These are phyloP conservation scores for Aethina tumida DNA, from an alignment of 1,140 invertebrate genomes.

Conservation along the genomic window DNA sequence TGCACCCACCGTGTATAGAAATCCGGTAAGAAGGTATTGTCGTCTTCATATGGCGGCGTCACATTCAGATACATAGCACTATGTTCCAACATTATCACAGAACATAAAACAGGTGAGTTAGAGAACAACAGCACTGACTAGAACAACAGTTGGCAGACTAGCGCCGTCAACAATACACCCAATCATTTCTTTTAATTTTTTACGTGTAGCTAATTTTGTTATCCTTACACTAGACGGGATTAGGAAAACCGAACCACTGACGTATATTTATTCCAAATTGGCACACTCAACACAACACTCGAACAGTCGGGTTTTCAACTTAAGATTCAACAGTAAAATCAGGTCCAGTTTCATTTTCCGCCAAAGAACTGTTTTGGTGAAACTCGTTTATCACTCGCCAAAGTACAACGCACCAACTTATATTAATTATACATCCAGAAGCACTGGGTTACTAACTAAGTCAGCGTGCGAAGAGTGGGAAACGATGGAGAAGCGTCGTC, in stretches of 20 bases:
- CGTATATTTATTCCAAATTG: neutral
- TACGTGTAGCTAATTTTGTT: too few relatives aligned
- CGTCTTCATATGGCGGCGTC: conserved; percentile 28
- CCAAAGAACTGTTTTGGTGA: neutral
- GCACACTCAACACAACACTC: neutral
- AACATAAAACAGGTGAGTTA: too few relatives aligned
- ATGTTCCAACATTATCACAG: conserved; percentile 31
- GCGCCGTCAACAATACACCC: conserved; percentile 3
- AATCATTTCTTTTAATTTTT: conserved; percentile 8
- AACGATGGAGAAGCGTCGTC: too few relatives aligned
- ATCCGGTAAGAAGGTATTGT: conserved; percentile 30
- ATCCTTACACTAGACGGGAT: too few relatives aligned
- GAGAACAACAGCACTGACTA: too few relatives aligned
- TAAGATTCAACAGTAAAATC: conserved; percentile 7
- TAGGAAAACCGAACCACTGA: conserved; percentile 5
- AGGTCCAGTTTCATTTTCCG: conserved; percentile 8
- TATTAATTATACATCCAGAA: too few relatives aligned
- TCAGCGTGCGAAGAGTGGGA: too few relatives aligned
- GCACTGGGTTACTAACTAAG: too few relatives aligned
- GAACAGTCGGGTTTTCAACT: conserved; percentile 1
- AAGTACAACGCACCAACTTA: too few relatives aligned
- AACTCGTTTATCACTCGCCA: too few relatives aligned
- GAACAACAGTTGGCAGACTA: conserved; percentile 7
- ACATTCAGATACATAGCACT: conserved; percentile 33
- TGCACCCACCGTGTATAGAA: conserved; percentile 30